Conservation (phyloP, 2,113 vertebrate species). For the Mus musculus region GRCm39 chr3:120168001-120168500, state of each 20-base stretch:
- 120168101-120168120: background rate
- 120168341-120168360: background rate
- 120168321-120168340: background rate
- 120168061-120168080: background rate
- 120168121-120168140: background rate
- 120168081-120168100: no score
- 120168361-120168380: background rate
- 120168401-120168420: background rate
- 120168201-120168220: background rate
- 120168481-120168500: background rate
- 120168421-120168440: conserved; percentile 21
- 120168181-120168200: background rate
- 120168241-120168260: background rate
- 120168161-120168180: background rate
- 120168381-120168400: background rate
- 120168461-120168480: background rate
- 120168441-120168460: background rate
- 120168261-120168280: background rate
- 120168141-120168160: background rate
- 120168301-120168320: background rate
- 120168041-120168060: background rate
- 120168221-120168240: background rate
- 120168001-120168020: background rate
- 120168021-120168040: background rate
- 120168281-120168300: background rate